Conservation (phyloP, 2,797 vertebrate genomes). For the Megaceryle alcyon region DNA sequence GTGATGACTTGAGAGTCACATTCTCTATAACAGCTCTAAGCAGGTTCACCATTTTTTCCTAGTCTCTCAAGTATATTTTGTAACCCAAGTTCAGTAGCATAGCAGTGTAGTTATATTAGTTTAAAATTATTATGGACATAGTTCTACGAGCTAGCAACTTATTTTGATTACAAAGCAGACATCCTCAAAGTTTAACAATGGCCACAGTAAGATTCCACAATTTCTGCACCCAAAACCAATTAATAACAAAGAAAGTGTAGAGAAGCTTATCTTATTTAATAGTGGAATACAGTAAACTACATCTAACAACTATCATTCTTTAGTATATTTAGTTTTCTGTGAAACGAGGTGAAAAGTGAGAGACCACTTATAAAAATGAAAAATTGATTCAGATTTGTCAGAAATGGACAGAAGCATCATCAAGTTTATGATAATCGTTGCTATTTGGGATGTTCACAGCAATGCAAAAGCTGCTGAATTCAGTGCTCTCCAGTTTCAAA, state of each 20-base stretch:
- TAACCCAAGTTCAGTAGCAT: not conserved
- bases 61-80: not conserved
- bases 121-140: not conserved
- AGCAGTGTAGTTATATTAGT: not conserved
- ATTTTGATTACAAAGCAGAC: not conserved
- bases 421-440: not conserved
- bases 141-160: not conserved
- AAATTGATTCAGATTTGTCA: not conserved
- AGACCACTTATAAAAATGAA: not conserved
- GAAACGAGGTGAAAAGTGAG: not conserved
- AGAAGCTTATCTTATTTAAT: not conserved
- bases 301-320: not conserved
- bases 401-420: not conserved
- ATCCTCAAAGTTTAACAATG: not conserved
- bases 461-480: not conserved
- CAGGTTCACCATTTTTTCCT: not conserved
- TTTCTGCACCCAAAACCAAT: not conserved
- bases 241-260: not conserved
- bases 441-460: not conserved
- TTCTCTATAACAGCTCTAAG: not conserved
- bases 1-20: not conserved
- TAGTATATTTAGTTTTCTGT: not conserved
- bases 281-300: not conserved
- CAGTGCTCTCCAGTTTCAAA: not conserved
- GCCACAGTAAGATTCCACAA: not conserved